Evolutionary conservation across 2,888 invertebrate genomes (phyloP), one percentile per base, ranked within the genome.

Genomic region (Tenthredo mesomela): DNA sequence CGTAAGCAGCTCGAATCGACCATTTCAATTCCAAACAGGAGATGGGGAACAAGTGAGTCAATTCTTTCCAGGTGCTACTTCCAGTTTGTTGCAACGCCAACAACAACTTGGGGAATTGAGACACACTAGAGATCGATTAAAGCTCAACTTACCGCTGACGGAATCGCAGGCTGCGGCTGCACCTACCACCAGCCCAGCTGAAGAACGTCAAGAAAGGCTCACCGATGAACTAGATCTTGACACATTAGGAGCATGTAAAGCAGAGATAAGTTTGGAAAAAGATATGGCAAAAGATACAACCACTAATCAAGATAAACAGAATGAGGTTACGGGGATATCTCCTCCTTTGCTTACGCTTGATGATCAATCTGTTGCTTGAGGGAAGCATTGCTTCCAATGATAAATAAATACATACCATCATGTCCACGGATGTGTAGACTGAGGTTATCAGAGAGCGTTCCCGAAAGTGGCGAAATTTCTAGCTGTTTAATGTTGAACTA

Each of bases 71-170:
- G 96, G 96, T n/a, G 92, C 92, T 29, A 90, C 89, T 71, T 86
- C 90, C 25, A 85, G 88, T 87, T 25, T 82, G n/a, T 54, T 75
- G 6, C 75, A 82, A 80, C 85, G 54, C 47, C 82, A 40, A 80
- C 90, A 92, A 82, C 88, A 88, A 40, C 93, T 97, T 10, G 97
- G 97, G 33, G 96, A 96, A 15, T 92, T 97, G 61, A 93, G 97
- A 18, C 97, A 97, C 91, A 96, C 97, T 6, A 93, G 96, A 86
- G 96, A 96, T 91, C 95, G 95, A 87, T 94, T 97, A 21, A 97
- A 96, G 91, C 94, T 97, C 12, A 96, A 97, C 92, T 93, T 97
- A 43, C 95, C 95, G 0, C 95, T 95, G 1, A 95, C 58, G 15
- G 80, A 65, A 80, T 40, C 80, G 5, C 80, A 80, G 18, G 15